Percentiles rank a stretch among this genome's conserved stretches.
These are phyloP conservation scores for Andrena marginata DNA, from an alignment of 2,888 invertebrate species.

Conservation along the genomic window DNA sequence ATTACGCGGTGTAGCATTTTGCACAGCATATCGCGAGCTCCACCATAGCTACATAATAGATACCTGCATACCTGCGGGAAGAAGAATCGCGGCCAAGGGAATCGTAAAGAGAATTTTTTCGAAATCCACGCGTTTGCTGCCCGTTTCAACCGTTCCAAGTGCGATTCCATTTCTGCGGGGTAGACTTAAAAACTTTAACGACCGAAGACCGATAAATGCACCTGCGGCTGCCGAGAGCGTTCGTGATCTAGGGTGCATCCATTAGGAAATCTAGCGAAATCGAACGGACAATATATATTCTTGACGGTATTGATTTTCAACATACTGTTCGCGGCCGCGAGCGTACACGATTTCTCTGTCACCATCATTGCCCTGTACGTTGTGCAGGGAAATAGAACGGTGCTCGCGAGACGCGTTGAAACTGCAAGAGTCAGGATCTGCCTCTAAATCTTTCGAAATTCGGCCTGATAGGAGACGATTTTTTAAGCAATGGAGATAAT, in stretches of 20 bases:
- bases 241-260: constrained; percentile 77
- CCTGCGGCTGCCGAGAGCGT: constrained; percentile 50
- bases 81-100: too few species aligned
- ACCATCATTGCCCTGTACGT: constrained; percentile 69
- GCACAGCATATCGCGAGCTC: too few species aligned
- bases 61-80: too few species aligned
- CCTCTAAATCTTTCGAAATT: constrained; percentile 66
- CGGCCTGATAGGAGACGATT: constrained; percentile 71
- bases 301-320: constrained; percentile 39
- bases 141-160: too few species aligned
- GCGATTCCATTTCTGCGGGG: too few species aligned
- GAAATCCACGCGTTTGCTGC: too few species aligned
- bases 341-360: constrained; percentile 71
- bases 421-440: constrained; percentile 62
- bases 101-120: too few species aligned
- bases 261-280: too few species aligned
- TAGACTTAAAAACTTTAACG: constrained; percentile 72
- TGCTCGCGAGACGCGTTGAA: constrained; percentile 70
- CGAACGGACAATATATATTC: constrained; percentile 69
- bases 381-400: constrained; percentile 73
- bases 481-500: constrained; percentile 24
- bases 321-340: constrained; percentile 63
- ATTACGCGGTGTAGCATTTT: too few species aligned
- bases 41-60: too few species aligned
- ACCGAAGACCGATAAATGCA: constrained; percentile 76